These are phyloP conservation scores for Myxocyprinus asiaticus DNA, from an alignment of 2,113 vertebrate genomes.

Conservation along the genomic window DNA sequence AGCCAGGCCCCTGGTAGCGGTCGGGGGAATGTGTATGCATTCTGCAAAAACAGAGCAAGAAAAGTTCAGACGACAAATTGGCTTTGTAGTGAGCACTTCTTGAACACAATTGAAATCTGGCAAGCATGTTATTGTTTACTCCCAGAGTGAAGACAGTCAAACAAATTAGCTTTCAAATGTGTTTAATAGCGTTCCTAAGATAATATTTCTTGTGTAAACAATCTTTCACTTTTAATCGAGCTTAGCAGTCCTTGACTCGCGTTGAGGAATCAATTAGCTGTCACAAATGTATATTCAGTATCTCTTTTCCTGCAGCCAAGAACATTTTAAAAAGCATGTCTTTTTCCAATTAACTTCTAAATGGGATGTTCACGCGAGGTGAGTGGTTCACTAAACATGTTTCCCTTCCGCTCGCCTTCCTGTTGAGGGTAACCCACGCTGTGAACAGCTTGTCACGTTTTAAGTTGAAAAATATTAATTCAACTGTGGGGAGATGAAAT, in stretches of 20 bases:
- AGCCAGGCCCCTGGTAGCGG: slow-evolving; percentile 43
- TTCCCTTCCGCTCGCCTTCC: background rate
- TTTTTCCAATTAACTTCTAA: slow-evolving; percentile 11
- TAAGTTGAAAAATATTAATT: slow-evolving; percentile 8
- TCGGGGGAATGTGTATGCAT: slow-evolving; percentile 38
- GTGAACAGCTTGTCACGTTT: background rate
- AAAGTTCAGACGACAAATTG: slow-evolving; percentile 9
- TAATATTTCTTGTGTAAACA: slow-evolving; percentile 21
- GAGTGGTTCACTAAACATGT: background rate
- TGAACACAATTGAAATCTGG: background rate
- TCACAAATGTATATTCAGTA: slow-evolving; percentile 2
- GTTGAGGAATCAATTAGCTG: slow-evolving; percentile 24
- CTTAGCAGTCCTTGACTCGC: slow-evolving; percentile 2
- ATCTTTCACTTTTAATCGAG: background rate
- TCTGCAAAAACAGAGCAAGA: slow-evolving; percentile 29
- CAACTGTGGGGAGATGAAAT: slow-evolving; percentile 32
- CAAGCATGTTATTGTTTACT: background rate
- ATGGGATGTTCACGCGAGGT: too few species aligned
- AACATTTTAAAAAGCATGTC: slow-evolving; percentile 15
- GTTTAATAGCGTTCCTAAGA: slow-evolving; percentile 21
- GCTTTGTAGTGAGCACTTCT: background rate
- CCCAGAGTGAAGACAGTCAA: slow-evolving; percentile 8
- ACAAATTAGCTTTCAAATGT: slow-evolving; percentile 36
- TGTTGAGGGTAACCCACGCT: background rate
- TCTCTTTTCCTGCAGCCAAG: background rate